phyloP scores from a whole-genome alignment of 37 sponge, comb jelly and placozoan genomes.

The Ianthella basta region DNA sequence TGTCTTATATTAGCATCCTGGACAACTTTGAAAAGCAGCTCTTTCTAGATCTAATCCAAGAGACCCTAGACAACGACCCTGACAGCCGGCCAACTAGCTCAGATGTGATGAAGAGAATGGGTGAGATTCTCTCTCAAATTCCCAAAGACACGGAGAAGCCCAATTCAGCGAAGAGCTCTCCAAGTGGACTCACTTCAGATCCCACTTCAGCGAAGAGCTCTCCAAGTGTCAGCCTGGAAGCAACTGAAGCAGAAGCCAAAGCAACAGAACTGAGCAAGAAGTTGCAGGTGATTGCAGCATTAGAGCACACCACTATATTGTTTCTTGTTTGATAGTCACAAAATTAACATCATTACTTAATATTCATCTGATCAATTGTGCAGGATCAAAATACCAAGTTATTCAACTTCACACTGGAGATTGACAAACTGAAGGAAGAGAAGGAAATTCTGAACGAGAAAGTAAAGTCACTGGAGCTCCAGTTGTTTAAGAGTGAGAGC shows the following conservation, averaged over 20 bases:
- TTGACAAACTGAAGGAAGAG: conserved; percentile 9
- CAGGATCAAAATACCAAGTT: not conserved
- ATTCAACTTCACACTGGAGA: not conserved
- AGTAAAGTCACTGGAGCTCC: not conserved
- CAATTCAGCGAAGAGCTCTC: not conserved
- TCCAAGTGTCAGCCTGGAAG: not conserved
- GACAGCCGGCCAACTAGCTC: not conserved
- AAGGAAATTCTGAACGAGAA: not conserved
- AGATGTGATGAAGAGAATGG: conserved; percentile 8
- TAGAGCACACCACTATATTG: no score
- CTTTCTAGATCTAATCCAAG: not conserved
- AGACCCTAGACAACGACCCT: conserved; percentile 10
- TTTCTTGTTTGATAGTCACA: no score
- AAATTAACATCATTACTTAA: no score
- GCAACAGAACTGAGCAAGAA: not conserved
- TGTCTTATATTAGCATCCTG: not conserved
- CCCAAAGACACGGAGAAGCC: not conserved
- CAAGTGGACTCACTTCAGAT: no score
- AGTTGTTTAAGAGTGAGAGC: not conserved
- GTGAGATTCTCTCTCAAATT: not conserved
- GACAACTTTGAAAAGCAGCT: not conserved
- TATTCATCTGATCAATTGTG: no score
- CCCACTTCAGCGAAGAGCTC: no score
- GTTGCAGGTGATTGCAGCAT: no score
- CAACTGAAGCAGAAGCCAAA: not conserved